Evolutionary conservation across 2,797 vertebrate species (phyloP).

Genomic region (Sebastes goodei): DNA sequence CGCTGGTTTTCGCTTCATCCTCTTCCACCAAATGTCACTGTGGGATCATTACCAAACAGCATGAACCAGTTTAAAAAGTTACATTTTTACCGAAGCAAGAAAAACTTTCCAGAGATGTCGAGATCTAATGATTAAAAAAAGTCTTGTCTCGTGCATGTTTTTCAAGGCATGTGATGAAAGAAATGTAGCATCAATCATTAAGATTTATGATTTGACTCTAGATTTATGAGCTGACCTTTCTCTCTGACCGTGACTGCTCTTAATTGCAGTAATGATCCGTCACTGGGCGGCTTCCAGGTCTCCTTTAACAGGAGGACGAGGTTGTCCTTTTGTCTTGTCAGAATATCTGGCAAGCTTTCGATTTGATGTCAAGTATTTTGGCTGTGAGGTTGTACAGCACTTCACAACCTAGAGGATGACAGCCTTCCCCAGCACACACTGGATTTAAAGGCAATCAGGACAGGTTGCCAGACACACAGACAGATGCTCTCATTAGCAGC

Average conservation of each 20-base stretch:
- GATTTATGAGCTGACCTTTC: background rate
- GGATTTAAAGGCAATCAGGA: slow-evolving; percentile 20
- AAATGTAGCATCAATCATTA: background rate
- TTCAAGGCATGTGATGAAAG: background rate
- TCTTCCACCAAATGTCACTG: slow-evolving; percentile 38
- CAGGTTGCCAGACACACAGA: slow-evolving; percentile 7
- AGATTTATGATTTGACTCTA: background rate
- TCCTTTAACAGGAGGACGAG: slow-evolving; percentile 10
- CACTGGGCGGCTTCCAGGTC: slow-evolving; percentile 21
- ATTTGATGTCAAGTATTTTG: slow-evolving; percentile 17
- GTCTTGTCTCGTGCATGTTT: background rate
- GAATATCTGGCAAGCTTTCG: slow-evolving; percentile 26
- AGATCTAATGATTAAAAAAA: background rate
- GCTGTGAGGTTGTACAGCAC: background rate
- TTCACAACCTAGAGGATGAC: slow-evolving; percentile 4
- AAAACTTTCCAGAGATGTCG: background rate
- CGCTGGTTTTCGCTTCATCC: slow-evolving; percentile 33
- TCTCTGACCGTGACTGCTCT: background rate
- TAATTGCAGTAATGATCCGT: slow-evolving; percentile 35
- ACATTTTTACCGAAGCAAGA: background rate
- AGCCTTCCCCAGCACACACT: background rate
- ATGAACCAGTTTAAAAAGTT: slow-evolving; percentile 7
- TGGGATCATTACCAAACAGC: slow-evolving; percentile 31
- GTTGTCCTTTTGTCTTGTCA: slow-evolving; percentile 14
- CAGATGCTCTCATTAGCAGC: slow-evolving; percentile 24